Base-by-base conservation (phyloP, 2,797 vertebrate species). In the Oreortyx pictus region DNA sequence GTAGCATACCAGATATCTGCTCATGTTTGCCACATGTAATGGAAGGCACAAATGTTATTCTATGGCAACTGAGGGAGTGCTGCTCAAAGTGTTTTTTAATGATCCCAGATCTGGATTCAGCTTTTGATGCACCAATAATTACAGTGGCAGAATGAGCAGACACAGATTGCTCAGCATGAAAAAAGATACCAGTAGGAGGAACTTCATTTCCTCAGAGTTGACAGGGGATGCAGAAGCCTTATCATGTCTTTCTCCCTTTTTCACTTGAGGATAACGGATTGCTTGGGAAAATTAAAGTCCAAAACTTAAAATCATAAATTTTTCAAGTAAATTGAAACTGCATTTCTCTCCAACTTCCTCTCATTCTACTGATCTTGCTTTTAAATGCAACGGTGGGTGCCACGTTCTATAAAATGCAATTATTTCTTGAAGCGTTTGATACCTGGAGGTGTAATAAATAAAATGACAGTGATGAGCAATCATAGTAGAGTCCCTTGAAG, bases 11-110 rank as follows among this genome's bases (percentile, higher is more conserved):
- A 6, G 41, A 41, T 6, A 14, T 66, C 31, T 19, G 44, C 39
- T 19, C n/a, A 43, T 2, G 4, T 37, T 50, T 47, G 16, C 6
- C 2, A 2, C 22, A 10, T 2, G 7, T 0, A 0, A 14, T 27
- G n/a, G 33, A 50, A 68, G 18, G 3, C 49, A 44, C 18, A 54
- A 78, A n/a, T 9, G 20, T 14, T 1, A 2, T 22, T 23, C 8
- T 16, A 60, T n/a, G 35, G 64, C 35, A 65, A 44, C 13, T 4
- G 3, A 70, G 37, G 1, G 0, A 39, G n/a, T 2, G 20, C 9
- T 56, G 72, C 35, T 78, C 22, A 56, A 20, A 65, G 18, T 2
- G 7, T 22, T 57, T 80, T 39, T 19, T 44, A 5, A 39, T 56
- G 6, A 39, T 56, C 27, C 47, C n/a, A 73, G 64, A n/a, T 29